These are phyloP conservation scores for Porphyrio hochstetteri DNA, from an alignment of 2,113 vertebrate species.

Conservation along the genomic window DNA sequence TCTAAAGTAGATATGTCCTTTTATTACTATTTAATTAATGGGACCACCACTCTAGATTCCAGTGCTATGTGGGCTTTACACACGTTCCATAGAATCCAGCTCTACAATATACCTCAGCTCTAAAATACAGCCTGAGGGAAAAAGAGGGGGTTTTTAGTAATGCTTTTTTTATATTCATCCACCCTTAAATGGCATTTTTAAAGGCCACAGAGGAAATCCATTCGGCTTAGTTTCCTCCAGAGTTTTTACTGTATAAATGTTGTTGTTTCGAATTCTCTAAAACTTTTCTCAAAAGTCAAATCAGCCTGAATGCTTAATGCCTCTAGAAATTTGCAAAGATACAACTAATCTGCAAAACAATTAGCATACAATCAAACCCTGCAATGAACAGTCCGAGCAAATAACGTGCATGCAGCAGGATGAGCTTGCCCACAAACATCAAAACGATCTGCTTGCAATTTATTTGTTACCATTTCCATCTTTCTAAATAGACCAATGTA, in stretches of 20 bases:
- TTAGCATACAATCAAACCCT: background rate
- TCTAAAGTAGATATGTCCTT: background rate
- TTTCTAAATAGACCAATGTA: background rate
- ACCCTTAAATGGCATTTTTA: background rate
- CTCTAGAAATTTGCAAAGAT: background rate
- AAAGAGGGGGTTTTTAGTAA: background rate
- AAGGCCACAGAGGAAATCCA: slow-evolving; percentile 27
- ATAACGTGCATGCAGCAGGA: background rate
- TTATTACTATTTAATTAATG: background rate
- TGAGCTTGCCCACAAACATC: background rate
- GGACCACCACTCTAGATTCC: background rate
- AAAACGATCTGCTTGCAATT: background rate
- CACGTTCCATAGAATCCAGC: background rate
- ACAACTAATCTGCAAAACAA: background rate
- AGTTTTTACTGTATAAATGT: background rate
- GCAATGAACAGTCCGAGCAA: background rate
- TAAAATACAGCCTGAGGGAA: background rate
- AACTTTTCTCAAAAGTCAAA: slow-evolving; percentile 36
- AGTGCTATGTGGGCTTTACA: background rate
- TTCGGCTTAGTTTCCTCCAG: background rate
- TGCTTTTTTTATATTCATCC: background rate
- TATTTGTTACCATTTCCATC: background rate
- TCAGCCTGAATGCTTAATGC: background rate
- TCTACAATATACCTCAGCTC: background rate
- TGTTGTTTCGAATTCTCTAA: background rate